Evolutionary conservation across 2,113 vertebrate genomes (phyloP), one percentile per base, ranked within the genome.

Genomic region (Hippocampus abdominalis): DNA sequence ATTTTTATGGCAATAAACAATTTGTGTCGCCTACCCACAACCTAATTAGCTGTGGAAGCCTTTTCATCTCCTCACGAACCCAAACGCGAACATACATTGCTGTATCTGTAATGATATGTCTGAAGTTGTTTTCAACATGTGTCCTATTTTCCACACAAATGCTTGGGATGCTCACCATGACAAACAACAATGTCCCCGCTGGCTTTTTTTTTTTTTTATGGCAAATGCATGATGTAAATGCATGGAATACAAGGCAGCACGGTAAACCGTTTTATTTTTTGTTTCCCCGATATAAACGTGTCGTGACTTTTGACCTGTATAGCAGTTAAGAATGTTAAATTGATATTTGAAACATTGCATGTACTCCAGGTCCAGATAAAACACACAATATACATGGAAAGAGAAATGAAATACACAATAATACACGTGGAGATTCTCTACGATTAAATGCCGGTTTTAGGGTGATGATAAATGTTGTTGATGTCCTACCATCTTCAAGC

Each of bases 91-190:
- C 64, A 39, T 59, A 66, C 18, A n/a, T 62, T 40, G 60, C 8
- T 25, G 70, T 40, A 4, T 78, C 64, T 69, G 29, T 71, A 60
- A 13, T 65, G 27, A 54, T 54, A 54, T 76, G 75, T 76, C 62
- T 86, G 68, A 78, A 74, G 81, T 70, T 77, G 11, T 82, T 42
- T 75, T 80, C 72, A 84, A 69, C 27, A 71, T 57, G 42, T 86
- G 81, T 75, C 82, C 86, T 76, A 83, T 85, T 85, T 87, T 88
- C 69, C 66, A 53, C 8, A 13, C 66, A 70, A 53, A 29, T 8
- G 64, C 61, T 69, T 57, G 74, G 65, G 71, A 83, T 69, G 57
- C 74, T 71, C 1, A 18, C 65, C 70, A 63, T 48, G 62, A 70
- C 51, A 77, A 40, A 79, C 76, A 87, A 81, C 77, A 81, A 67